phyloP scores from a whole-genome alignment of 2,113 vertebrate genomes.

The Takifugu flavidus region DNA sequence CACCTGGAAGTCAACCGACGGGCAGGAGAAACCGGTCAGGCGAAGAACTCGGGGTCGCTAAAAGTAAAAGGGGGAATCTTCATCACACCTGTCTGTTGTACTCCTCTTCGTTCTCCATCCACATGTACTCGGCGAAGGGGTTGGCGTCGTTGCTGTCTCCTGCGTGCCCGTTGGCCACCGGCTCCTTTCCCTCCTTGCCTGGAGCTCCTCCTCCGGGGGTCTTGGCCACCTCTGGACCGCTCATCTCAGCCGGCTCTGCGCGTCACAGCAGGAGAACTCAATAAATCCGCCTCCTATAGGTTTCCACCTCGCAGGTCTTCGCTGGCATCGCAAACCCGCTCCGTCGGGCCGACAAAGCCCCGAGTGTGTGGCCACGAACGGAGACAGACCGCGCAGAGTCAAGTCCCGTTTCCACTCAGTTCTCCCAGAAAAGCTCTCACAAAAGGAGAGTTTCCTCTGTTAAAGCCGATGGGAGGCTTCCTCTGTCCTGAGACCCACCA shows the following conservation, averaged over 20 bases:
- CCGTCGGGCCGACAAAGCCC: too few relatives aligned
- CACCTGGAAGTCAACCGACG: conserved; percentile 74
- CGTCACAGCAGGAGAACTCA: not conserved
- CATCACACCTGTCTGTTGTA: conserved; percentile 88
- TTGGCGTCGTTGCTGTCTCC: conserved; percentile 82
- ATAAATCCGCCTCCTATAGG: not conserved
- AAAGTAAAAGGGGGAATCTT: too few relatives aligned
- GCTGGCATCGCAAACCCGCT: too few relatives aligned
- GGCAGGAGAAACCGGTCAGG: not conserved
- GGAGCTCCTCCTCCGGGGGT: conserved; percentile 70
- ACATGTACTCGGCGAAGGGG: conserved; percentile 97
- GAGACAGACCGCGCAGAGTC: too few relatives aligned
- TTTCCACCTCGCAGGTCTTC: too few relatives aligned
- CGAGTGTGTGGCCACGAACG: too few relatives aligned
- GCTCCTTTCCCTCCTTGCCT: conserved; percentile 86
- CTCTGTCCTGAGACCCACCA: too few relatives aligned
- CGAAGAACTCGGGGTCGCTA: too few relatives aligned
- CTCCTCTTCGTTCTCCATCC: conserved; percentile 98
- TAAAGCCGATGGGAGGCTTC: too few relatives aligned
- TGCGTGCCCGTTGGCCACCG: conserved; percentile 82
- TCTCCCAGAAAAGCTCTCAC: too few relatives aligned
- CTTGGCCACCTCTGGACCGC: conserved; percentile 83
- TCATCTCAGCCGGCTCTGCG: conserved; percentile 86
- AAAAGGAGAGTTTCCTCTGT: too few relatives aligned
- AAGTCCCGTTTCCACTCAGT: too few relatives aligned